phyloP scores from a whole-genome alignment of 2,888 invertebrate species.

The Timandra comae region DNA sequence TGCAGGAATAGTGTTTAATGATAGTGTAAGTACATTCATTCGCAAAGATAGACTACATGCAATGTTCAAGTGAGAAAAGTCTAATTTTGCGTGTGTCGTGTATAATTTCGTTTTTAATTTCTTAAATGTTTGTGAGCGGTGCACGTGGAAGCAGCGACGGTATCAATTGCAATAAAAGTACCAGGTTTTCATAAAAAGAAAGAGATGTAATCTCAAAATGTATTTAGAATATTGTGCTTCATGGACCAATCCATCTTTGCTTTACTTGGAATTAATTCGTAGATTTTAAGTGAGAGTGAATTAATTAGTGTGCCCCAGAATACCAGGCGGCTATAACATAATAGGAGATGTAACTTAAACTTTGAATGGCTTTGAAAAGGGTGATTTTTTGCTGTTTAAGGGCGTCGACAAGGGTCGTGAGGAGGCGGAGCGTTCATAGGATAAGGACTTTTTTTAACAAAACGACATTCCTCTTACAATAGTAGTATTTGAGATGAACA shows the following conservation, averaged over 20 bases:
- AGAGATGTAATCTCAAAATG: too few relatives aligned
- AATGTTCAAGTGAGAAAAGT: conserved; percentile 2
- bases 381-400: not conserved
- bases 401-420: too few relatives aligned
- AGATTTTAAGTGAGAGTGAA: conserved; percentile 15
- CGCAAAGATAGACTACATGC: conserved; percentile 19
- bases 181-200: conserved; percentile 23
- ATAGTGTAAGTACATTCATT: conserved; percentile 26
- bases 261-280: too few relatives aligned
- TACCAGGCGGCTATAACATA: conserved; percentile 31
- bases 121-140: conserved; percentile 29
- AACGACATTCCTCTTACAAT: too few relatives aligned
- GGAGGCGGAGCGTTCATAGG: too few relatives aligned
- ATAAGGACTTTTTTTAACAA: too few relatives aligned
- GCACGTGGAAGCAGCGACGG: conserved; percentile 30
- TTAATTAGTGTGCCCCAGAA: conserved; percentile 33
- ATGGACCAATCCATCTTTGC: too few relatives aligned
- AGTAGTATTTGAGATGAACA: too few relatives aligned
- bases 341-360: conserved; percentile 7
- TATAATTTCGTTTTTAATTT: conserved; percentile 14
- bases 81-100: conserved; percentile 33
- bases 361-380: conserved; percentile 17
- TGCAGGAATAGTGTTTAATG: conserved; percentile 30
- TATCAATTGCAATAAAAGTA: conserved; percentile 29
- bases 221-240: too few relatives aligned